Conservation (phyloP, 53 echinoderm and acorn worm genomes). For the Astropecten irregularis region DNA sequence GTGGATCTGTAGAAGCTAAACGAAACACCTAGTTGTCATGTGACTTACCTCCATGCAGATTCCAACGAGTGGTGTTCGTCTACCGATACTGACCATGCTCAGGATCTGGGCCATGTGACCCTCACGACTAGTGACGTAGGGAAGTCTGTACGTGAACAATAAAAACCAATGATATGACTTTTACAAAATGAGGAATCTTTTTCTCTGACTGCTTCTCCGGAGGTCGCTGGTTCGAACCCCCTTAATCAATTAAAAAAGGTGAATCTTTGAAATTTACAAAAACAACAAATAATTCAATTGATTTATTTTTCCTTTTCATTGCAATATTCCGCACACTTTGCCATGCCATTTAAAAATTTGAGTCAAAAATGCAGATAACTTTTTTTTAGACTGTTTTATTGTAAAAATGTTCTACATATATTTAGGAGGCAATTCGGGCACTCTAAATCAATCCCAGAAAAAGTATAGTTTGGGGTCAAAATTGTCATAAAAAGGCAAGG, state of each 20-base stretch:
- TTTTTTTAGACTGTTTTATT: no score
- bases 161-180: no score
- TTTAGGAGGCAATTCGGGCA: no score
- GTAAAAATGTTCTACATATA: background rate
- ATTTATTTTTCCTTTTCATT: no score
- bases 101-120: conserved; percentile 27
- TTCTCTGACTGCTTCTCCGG: background rate
- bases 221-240: background rate
- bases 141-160: conserved; percentile 22
- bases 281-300: no score
- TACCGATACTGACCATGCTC: conserved; percentile 34
- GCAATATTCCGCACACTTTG: no score
- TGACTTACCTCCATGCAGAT: conserved; percentile 23
- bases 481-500: background rate
- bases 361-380: no score
- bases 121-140: conserved; percentile 33
- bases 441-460: background rate
- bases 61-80: conserved; percentile 10
- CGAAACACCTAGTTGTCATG: no score
- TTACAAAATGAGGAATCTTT: background rate
- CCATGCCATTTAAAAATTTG: no score
- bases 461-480: background rate
- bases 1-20: no score
- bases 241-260: background rate
- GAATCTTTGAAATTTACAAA: no score